Base-by-base conservation (phyloP, 1,140 invertebrate species). In the Anthonomus grandis region DNA sequence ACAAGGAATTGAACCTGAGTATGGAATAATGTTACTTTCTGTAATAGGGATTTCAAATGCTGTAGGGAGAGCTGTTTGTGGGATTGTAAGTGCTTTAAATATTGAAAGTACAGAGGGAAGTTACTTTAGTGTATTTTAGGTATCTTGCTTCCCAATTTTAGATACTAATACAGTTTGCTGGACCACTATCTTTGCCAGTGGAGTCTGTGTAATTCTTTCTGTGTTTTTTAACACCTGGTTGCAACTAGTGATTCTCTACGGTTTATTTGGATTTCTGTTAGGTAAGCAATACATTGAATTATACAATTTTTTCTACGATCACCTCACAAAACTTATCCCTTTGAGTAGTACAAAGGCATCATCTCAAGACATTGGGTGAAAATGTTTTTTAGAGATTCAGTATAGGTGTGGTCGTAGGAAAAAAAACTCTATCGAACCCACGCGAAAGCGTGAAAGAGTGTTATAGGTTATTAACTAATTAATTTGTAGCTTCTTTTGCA, bases 41-140 rank as follows among this genome's bases (percentile, higher is more conserved):
- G 77, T 86, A 5, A 93, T 97, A 58, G 95, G 94, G 10, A 82
- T 94, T 19, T 82, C 91, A 0, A 97, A 97, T 69, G 93, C 91
- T 0, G 61, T 94, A 22, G 92, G 92, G 48, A 85, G 94, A 77
- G 82, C 96, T 1, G 69, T 84, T 0, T 92, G 91, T 65, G 94
- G 70, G 13, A 25, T 64, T 8, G 45, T 70, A 38, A 57, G 55
- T 50, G 38, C 17, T 9, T 17, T 17, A 9, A 17, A 9, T 15
- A 8, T 39, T 39, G 17, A 9, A 39, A 39, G 17, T 39, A 39
- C 15, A 17, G 5, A 39, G 15, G 6, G 42, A 8, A 45, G 15
- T 18, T 19, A 17, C 15, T 21, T 19, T 21, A 4, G 9, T 8
- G 23, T 41, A 9, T 47, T 56, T 34, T 25, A 57, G 55, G 27